A percentile compares a stretch with the other conserved stretches of the same genome.
phyloP scores from a whole-genome alignment of 2,888 invertebrate species.

The Eristalinus aeneus region DNA sequence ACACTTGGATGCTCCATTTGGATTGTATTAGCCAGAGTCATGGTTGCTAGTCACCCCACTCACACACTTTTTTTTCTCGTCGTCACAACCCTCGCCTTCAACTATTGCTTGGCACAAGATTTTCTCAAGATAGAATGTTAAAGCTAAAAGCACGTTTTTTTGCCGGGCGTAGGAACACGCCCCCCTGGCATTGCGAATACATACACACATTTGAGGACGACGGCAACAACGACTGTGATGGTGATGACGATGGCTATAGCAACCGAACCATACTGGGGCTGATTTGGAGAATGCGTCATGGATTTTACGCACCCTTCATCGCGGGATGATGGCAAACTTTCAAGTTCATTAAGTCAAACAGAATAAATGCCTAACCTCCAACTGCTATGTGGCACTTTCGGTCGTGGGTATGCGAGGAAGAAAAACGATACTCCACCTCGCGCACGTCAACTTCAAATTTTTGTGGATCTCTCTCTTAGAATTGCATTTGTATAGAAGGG shows the following conservation, averaged over 20 bases:
- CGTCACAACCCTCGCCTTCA: not conserved
- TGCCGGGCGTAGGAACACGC: not conserved
- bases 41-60: slow-evolving; percentile 34
- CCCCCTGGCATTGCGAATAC: not conserved
- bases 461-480: slow-evolving; percentile 13
- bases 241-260: not conserved
- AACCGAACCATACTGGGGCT: not conserved
- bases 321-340: slow-evolving; percentile 52
- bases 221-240: slow-evolving; percentile 1
- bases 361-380: slow-evolving; percentile 39
- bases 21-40: slow-evolving; percentile 48
- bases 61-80: not conserved
- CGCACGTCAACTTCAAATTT: slow-evolving; percentile 30
- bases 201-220: slow-evolving; percentile 8
- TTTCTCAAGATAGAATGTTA: not conserved
- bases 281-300: slow-evolving; percentile 16
- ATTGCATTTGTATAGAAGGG: slow-evolving; percentile 19
- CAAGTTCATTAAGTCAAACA: slow-evolving; percentile 59
- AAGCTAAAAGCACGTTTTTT: not conserved
- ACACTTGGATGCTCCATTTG: slow-evolving; percentile 45
- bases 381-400: not conserved
- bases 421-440: not conserved
- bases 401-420: not conserved
- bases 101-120: not conserved
- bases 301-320: slow-evolving; percentile 48